Base-by-base conservation (phyloP, 1,140 invertebrate genomes). In the Drosophila gunungcola region DNA sequence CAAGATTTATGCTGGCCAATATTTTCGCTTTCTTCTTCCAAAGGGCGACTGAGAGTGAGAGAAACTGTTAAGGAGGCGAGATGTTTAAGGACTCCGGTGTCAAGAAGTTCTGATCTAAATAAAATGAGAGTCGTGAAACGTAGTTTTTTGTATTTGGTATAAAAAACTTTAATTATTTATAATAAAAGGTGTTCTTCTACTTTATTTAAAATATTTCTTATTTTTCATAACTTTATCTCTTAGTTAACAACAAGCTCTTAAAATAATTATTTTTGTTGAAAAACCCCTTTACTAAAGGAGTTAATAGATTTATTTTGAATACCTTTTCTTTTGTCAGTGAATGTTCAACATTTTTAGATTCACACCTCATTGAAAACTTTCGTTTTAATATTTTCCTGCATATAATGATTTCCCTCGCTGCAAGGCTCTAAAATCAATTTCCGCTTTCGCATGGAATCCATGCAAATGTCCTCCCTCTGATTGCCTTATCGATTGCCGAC, bases 1-100 rank as follows among this genome's bases (percentile, higher is more conserved):
- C 55, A 84, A 88, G 84, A 91, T 91, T 91, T 91, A 84, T 91
- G 69, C 62, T 73, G 49, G 46, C 80, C 58, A 74, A 78, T 75
- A 74, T 80, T 75, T 70, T 80, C 43, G 57, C 41, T 55, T 43
- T 29, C 39, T 36, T 29, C 16, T 7, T 38, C 27, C n/a, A 27
- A 41, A 7, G 1, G 52, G 52, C 11, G 51, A 36, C 21, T 34
- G 21, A 29, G 12, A 43, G 27, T 27, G 9, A 27, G 34, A 38
- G 9, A 13, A 55, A 9, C 29, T 48, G 34, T 52, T n/a, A 29
- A n/a, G 12, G 27, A 11, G 4, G 12, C 4, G 49, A 60, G 27
- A 45, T 49, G 62, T 12, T 34, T 29, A 38, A 49, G 42, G 48
- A 51, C 41, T 51, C 45, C 10, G 39, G 16, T 57, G 64, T 38